Percentiles rank a stretch among this genome's conserved stretches.
These are phyloP conservation scores for Pocota personata DNA, from an alignment of 2,888 invertebrate genomes.

Conservation along the genomic window DNA sequence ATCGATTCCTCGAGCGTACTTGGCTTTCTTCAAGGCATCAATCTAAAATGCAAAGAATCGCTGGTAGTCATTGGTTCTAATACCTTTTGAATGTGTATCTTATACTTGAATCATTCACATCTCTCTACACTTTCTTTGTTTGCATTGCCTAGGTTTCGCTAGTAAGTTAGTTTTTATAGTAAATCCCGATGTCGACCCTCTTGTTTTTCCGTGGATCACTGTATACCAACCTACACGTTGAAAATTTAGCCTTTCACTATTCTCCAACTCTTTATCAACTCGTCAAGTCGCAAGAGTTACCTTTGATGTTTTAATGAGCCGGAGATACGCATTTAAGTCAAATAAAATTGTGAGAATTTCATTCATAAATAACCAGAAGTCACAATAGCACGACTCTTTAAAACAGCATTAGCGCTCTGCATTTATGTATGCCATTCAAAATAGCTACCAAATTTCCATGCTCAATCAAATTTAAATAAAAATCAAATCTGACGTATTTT, in stretches of 20 bases:
- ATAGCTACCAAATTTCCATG: constrained; percentile 9
- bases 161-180: too few species aligned
- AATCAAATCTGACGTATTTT: constrained; percentile 25
- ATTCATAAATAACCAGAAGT: constrained; percentile 4
- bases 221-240: neutral
- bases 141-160: too few species aligned
- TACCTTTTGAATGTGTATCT: too few species aligned
- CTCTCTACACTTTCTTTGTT: too few species aligned
- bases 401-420: neutral
- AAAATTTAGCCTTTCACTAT: neutral
- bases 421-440: neutral
- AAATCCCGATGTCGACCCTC: too few species aligned
- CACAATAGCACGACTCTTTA: neutral
- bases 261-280: neutral
- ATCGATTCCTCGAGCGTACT: too few species aligned
- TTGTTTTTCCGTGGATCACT: too few species aligned
- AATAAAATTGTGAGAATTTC: neutral
- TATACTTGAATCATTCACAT: too few species aligned
- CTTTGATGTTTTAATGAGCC: neutral
- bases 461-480: constrained; percentile 41
- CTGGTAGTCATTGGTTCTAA: too few species aligned
- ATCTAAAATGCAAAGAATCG: too few species aligned
- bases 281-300: neutral
- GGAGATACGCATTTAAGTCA: neutral
- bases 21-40: too few species aligned